A percentile compares a stretch with the other conserved stretches of the same genome.
phyloP scores from a whole-genome alignment of 2,888 invertebrate genomes.

The Aproaerema taeniolella region DNA sequence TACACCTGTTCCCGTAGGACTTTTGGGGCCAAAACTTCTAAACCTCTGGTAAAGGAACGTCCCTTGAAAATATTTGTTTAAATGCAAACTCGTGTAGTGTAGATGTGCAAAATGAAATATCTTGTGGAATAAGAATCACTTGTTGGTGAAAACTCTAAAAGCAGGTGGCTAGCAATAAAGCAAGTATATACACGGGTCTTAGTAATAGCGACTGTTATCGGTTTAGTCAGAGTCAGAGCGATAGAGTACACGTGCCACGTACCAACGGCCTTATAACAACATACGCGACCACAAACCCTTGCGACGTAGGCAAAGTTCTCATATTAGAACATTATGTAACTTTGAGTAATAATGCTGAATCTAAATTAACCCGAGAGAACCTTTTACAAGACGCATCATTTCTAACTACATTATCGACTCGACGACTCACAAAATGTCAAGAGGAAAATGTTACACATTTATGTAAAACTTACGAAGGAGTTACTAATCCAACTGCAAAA shows the following conservation, averaged over 20 bases:
- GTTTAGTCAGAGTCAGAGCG: conserved; percentile 38
- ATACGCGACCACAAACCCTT: conserved; percentile 1
- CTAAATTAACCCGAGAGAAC: too few relatives aligned
- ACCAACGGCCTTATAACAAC: conserved; percentile 34
- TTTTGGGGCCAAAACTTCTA: not conserved
- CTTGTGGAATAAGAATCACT: conserved; percentile 22
- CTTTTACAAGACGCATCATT: too few relatives aligned
- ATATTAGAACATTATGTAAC: not conserved
- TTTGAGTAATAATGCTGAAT: too few relatives aligned
- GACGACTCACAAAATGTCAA: too few relatives aligned
- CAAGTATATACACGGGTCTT: conserved; percentile 18
- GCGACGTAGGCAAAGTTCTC: not conserved
- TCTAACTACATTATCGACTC: too few relatives aligned
- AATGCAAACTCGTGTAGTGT: conserved; percentile 27
- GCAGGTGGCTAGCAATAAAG: conserved; percentile 34
- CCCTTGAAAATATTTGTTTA: conserved; percentile 23
- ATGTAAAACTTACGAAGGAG: too few relatives aligned
- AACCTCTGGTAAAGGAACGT: too few relatives aligned
- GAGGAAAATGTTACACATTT: too few relatives aligned
- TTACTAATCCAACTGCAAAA: too few relatives aligned
- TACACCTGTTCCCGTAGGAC: too few relatives aligned
- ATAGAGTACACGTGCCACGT: conserved; percentile 42
- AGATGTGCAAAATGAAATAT: conserved; percentile 24
- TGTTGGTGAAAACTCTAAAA: too few relatives aligned
- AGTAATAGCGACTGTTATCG: conserved; percentile 33